A percentile compares a stretch with the other conserved stretches of the same genome.
Evolutionary conservation across 2,797 vertebrate genomes (phyloP).

Genomic region (Aphelocoma californica): DNA sequence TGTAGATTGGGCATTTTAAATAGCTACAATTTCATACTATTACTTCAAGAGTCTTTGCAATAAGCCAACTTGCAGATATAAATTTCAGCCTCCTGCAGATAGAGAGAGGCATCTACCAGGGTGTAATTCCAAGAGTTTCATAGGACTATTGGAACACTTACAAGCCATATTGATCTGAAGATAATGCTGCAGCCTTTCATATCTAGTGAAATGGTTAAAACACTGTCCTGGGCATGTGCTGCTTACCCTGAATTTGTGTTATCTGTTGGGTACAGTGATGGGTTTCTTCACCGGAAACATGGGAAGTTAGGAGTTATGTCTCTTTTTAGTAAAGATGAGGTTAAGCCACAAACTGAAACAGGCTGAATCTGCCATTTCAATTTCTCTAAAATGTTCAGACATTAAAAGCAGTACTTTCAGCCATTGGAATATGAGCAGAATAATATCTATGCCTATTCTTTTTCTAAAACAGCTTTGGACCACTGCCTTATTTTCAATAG

Average conservation of each 20-base stretch:
- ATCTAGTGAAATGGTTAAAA: not conserved
- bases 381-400: not conserved
- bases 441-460: not conserved
- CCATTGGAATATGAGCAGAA: not conserved
- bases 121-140: not conserved
- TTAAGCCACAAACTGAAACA: not conserved
- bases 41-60: not conserved
- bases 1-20: not conserved
- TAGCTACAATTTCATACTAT: not conserved
- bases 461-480: not conserved
- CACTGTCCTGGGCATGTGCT: not conserved
- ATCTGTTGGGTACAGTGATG: not conserved
- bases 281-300: not conserved
- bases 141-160: not conserved
- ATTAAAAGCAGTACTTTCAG: not conserved
- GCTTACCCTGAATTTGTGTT: not conserved
- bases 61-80: not conserved
- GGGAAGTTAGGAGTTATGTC: not conserved
- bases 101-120: not conserved
- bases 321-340: not conserved
- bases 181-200: not conserved
- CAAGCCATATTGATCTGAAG: not conserved
- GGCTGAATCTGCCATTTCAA: not conserved
- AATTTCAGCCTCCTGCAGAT: not conserved
- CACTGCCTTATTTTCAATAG: not conserved